Evolutionary conservation across 2,888 invertebrate genomes (phyloP).

Genomic region (Parelbella ahira): DNA sequence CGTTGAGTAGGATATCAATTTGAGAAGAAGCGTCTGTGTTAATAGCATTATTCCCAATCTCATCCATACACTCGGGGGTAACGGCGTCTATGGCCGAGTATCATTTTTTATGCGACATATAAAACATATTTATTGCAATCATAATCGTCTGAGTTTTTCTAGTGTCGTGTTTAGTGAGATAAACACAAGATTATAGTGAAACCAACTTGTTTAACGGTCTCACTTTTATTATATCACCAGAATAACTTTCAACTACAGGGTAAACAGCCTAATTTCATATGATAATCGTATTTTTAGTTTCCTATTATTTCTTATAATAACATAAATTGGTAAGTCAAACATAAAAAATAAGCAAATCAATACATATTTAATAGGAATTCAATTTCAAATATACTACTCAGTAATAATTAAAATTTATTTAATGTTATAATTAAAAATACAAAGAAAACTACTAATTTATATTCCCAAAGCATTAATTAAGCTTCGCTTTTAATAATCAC

Average conservation of each 20-base stretch:
- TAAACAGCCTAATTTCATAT: too few relatives aligned
- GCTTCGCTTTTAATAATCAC: too few relatives aligned
- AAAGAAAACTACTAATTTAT: too few relatives aligned
- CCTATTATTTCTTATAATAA: too few relatives aligned
- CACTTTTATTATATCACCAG: constrained; percentile 8
- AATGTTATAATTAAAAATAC: too few relatives aligned
- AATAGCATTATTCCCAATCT: constrained; percentile 81
- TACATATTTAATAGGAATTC: too few relatives aligned
- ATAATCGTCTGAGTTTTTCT: constrained; percentile 74
- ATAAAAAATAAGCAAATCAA: too few relatives aligned
- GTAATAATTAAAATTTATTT: too few relatives aligned
- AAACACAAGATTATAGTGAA: constrained; percentile 54
- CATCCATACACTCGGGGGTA: constrained; percentile 79
- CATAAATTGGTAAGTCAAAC: too few relatives aligned
- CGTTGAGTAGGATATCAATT: constrained; percentile 71
- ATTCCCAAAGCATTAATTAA: too few relatives aligned
- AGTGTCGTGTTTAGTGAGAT: constrained; percentile 64
- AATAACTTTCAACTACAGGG: constrained; percentile 8
- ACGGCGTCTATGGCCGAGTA: constrained; percentile 69
- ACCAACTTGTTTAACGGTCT: constrained; percentile 24
- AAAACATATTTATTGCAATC: constrained; percentile 80
- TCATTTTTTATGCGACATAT: constrained; percentile 79
- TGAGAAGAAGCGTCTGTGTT: constrained; percentile 81
- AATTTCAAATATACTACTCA: too few relatives aligned
- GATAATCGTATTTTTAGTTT: too few relatives aligned